Evolutionary conservation across 1,140 invertebrate genomes (phyloP).

Genomic region (Marisa cornuarietis): DNA sequence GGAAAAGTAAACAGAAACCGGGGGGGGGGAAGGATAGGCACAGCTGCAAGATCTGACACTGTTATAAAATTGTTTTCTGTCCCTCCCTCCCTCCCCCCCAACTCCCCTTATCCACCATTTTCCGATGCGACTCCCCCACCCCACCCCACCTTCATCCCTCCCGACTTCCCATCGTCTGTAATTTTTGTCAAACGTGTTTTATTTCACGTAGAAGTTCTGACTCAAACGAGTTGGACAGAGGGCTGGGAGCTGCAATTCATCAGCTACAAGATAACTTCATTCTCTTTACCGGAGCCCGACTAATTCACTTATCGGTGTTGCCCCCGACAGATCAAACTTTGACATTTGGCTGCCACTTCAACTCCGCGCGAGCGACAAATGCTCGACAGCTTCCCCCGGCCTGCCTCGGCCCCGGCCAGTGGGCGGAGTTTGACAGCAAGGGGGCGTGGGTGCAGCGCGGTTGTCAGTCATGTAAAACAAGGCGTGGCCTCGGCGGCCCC

Average conservation of each 20-base stretch:
- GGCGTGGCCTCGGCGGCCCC: conserved; percentile 11
- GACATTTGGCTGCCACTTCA: conserved; percentile 20
- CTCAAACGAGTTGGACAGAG: background rate
- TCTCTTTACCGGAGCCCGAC: conserved; percentile 15
- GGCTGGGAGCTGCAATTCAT: background rate
- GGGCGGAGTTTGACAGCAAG: conserved; percentile 5
- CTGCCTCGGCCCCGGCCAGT: background rate
- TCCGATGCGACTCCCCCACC: too few relatives aligned
- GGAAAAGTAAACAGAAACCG: background rate
- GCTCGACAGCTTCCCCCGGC: background rate
- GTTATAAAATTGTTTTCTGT: too few relatives aligned
- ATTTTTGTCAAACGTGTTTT: too few relatives aligned
- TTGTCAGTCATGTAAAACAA: conserved; percentile 11
- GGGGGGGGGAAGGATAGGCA: background rate
- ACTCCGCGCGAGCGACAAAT: background rate
- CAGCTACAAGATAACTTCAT: conserved; percentile 15
- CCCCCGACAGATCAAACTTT: conserved; percentile 18
- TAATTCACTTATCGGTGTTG: conserved; percentile 15
- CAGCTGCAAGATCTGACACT: too few relatives aligned
- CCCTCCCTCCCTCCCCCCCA: too few relatives aligned
- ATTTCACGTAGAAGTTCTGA: too few relatives aligned
- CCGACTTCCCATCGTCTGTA: too few relatives aligned
- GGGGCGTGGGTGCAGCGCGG: background rate
- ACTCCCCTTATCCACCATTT: too few relatives aligned
- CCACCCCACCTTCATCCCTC: too few relatives aligned